Base-by-base conservation (phyloP, 2,888 invertebrate species). In the Drosophila vallismaia region DNA sequence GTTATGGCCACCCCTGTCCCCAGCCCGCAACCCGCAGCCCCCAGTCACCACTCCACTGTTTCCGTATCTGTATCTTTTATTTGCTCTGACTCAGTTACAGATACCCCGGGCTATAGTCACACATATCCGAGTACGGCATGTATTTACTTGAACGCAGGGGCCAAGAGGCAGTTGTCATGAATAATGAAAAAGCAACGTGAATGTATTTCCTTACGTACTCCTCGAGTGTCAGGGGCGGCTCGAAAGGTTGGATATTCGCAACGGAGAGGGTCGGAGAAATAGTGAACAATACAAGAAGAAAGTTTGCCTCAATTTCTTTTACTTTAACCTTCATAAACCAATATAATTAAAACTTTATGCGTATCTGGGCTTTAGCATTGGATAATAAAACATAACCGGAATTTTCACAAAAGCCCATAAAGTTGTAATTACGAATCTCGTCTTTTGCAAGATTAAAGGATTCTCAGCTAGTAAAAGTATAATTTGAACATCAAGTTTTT, bases 171-270 rank as follows among this genome's bases (percentile, higher is more conserved):
- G 84, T 86, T 80, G 84, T 87, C 84, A 85, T 85, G 84, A 85
- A 85, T 85, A 85, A 85, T 85, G 84, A 87, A 85, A 87, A 83
- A 70, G 86, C 74, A 74, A 83, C 78, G 84, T 86, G 85, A 80
- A 84, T 87, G 79, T 76, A 82, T 87, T 87, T 87, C 73, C 69
- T 71, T 72, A 46, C 59, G 45, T 66, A 19, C 45, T 55, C 44
- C 24, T 28, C 12, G 44, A 36, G 48, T 49, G 40, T 45, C 36
- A 8, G 10, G 51, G 36, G 31, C 26, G 8, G 5, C 36, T 19
- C 19, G 19, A 19, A 19, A 19, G 19, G 19, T 19, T 19, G 19
- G 2, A 19, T 19, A 19, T 19, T 19, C n/a, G 6, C 0, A 33
- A n/a, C 29, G 19, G 9, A 24, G 3, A 44, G 5, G 4, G 40